Base-by-base conservation (phyloP, 2,888 invertebrate genomes). In the Amblyjoppa proteus region DNA sequence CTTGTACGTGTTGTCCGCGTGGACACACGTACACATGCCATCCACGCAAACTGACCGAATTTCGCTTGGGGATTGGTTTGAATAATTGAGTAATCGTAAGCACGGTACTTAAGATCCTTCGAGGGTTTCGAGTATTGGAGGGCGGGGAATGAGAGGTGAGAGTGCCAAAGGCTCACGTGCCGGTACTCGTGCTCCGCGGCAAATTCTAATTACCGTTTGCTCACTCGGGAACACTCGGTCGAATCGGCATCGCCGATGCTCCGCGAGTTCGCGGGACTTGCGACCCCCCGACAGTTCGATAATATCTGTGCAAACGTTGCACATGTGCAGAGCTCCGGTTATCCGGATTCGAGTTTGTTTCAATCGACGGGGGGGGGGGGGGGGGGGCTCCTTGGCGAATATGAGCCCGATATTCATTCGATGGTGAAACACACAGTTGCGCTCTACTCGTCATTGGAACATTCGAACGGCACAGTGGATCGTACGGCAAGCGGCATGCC, bases 41-140 rank as follows among this genome's bases (percentile, higher is more conserved):
- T 25, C 25, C 9, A 58, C 58, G 9, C 11, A 25, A 25, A 41
- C 41, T 4, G 45, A 58, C 69, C 56, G 16, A 56, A 69, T 53
- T 58, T 69, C 41, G 41, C 77, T 78, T 56, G 49, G 77, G 45
- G 56, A 31, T 58, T 58, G 11, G 77, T 68, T 41, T 78, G 45
- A 69, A 78, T 78, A 78, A 78, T 78, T 58, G 77, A 78, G 77
- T 78, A 58, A 78, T 58, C 77, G 69, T 58, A 69, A 45, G n/a
- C 53, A 11, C 45, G 77, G 68, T 28, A n/a, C 77, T 78, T 78
- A 58, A 69, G 69, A 69, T 69, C 69, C 25, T 58, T 56, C 20
- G 34, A 53, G 68, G 41, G 28, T 41, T 56, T 16, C 5, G 53
- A 28, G 49, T n/a, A 66, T 49, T 25, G 64, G 31, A 75, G 51